Evolutionary conservation across 2,888 invertebrate species (phyloP), one percentile per base, ranked within the genome.

Genomic region (Polymixis flavicincta): DNA sequence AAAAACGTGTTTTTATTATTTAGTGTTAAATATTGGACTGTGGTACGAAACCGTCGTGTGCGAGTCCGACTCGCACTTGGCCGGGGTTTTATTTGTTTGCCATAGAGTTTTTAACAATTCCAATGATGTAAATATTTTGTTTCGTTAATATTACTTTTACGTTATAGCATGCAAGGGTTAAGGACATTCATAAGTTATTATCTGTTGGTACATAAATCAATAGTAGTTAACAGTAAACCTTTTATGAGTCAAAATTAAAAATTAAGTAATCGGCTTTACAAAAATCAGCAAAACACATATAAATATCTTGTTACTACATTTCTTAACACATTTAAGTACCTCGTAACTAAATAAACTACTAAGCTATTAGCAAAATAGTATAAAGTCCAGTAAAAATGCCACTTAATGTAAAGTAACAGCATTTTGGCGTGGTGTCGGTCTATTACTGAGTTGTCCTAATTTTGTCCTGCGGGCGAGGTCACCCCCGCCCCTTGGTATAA

Each of bases 401-500:
- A 59, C 37, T 65, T 37, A 19, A 60, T 1, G 28, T 50, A 37
- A 63, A 64, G n/a, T 74, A 60, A 77, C 73, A 77, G 25, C 67
- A 71, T 67, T 84, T 71, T 77, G 25, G 77, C 83, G 77, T 74
- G 82, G 50, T 59, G 60, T 22, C 64, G 57, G 57, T 71, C 64
- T 73, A 85, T 82, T 63, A 82, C 73, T 66, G 74, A 63, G 61
- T 55, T 78, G 83, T 83, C 85, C 83, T 82, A 75, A 84, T 82
- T 85, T 78, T 6, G 74, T 84, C 78, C 82, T 85, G 71, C 61
- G 37, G 19, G 7, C 66, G 74, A 64, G 82, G 85, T 83, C 82
- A 68, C 72, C 60, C 52, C 68, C 65, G 0, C 54, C 60, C 65
- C 50, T 7, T 22, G 25, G 28, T 14, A 13, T 71, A 69, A 69